Evolutionary conservation across 2,888 invertebrate species (phyloP).

Genomic region (Hyalella azteca): DNA sequence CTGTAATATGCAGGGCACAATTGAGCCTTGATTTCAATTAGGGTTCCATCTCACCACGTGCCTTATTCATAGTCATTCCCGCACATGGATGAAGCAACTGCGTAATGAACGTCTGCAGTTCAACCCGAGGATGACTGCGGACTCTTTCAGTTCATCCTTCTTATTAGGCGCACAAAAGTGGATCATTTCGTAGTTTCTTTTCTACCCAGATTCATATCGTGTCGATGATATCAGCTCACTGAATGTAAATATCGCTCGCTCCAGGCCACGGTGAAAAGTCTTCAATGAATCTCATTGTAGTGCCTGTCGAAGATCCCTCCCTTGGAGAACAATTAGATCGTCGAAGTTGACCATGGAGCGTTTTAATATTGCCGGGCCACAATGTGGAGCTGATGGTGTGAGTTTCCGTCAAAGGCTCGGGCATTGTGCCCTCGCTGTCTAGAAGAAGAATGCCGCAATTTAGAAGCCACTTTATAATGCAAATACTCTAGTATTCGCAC

Average conservation of each 20-base stretch:
- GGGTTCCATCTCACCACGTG: slow-evolving; percentile 34
- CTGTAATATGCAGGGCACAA: slow-evolving; percentile 35
- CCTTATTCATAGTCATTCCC: slow-evolving; percentile 33
- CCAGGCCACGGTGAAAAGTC: slow-evolving; percentile 12
- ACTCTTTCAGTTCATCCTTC: background rate
- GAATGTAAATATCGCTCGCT: slow-evolving; percentile 24
- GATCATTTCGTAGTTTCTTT: slow-evolving; percentile 17
- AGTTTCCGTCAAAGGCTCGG: slow-evolving; percentile 22
- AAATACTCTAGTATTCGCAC: slow-evolving; percentile 14
- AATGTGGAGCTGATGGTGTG: slow-evolving; percentile 35
- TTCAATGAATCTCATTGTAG: slow-evolving; percentile 22
- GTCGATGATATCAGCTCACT: slow-evolving; percentile 17
- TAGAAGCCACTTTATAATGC: slow-evolving; percentile 31
- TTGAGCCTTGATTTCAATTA: slow-evolving; percentile 36
- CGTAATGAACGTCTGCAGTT: slow-evolving; percentile 33
- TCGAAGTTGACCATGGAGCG: slow-evolving; percentile 12
- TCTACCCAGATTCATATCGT: slow-evolving; percentile 14
- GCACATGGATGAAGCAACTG: slow-evolving; percentile 31
- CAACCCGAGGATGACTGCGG: background rate
- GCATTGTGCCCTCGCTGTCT: slow-evolving; percentile 14
- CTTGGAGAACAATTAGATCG: slow-evolving; percentile 34
- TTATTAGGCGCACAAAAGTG: slow-evolving; percentile 25
- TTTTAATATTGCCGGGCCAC: slow-evolving; percentile 31
- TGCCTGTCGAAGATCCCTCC: background rate
- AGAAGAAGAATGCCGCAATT: slow-evolving; percentile 24